Evolutionary conservation across 2,113 vertebrate genomes (phyloP), one percentile per base, ranked within the genome.

Genomic region (Anguilla rostrata): DNA sequence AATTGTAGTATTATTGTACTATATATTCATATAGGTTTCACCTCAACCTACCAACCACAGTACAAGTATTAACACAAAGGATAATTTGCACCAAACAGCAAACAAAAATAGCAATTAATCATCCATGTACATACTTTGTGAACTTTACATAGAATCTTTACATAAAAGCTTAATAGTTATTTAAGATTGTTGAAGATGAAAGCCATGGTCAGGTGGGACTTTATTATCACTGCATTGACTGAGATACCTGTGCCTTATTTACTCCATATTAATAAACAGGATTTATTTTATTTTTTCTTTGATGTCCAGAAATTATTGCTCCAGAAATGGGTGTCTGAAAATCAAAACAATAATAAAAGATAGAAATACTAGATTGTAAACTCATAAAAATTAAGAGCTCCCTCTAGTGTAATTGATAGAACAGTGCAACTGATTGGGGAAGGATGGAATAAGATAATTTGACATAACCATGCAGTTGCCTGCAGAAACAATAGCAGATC

Each of bases 381-480:
- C 11, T 82, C 2, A 82, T 82, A 53, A n/a, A 14, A 82, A 82
- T 29, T 39, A 22, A 85, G 15, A 57, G 84, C 46, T 56, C 78
- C 84, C 84, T 46, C 84, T 85, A 57, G 84, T 85, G 84, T 56
- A 20, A 39, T 26, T 56, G 22, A 56, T 8, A 5, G 22, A 5
- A 18, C 39, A 56, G 16, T 85, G 46, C 43, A 57, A 49, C 11
- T 39, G 39, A 4, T 60, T 18, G 40, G 16, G 79, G 39, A 40
- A 20, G 39, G 2, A 41, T 39, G 78, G 15, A 80, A 80, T 41
- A 16, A 39, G 2, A 40, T 41, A 11, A 71, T 16, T n/a, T n/a
- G 3, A 9, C 63, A 71, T 3, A 0, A 71, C 63, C 26, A 18
- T 60, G 14, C 7, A 60, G 43, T 46, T 46, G 43, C 43, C 43